A percentile compares a stretch with the other conserved stretches of the same genome.
Conservation (phyloP, 2,888 invertebrate genomes). For the Margaritifera margaritifera region DNA sequence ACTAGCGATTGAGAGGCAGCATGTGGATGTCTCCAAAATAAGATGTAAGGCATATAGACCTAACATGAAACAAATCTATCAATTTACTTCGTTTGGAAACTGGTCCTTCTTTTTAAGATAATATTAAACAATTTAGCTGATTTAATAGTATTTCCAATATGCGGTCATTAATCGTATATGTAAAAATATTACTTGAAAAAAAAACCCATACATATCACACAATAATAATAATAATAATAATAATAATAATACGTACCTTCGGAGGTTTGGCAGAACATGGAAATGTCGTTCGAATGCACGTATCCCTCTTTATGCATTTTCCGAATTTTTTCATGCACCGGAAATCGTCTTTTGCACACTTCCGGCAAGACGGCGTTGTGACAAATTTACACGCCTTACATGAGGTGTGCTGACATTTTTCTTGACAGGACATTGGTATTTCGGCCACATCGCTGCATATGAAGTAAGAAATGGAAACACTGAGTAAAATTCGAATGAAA, state of each 20-base stretch:
- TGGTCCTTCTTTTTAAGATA: no score
- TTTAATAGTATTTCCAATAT: no score
- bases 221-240: neutral
- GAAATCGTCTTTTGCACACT: conserved; percentile 67
- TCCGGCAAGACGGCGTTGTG: conserved; percentile 57
- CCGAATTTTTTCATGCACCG: conserved; percentile 67
- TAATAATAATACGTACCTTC: conserved; percentile 30
- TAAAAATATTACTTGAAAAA: no score
- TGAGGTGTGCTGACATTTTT: conserved; percentile 70
- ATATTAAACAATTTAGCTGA: no score
- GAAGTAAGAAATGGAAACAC: conserved; percentile 8
- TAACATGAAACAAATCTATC: no score
- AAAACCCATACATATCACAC: neutral
- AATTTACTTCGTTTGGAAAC: no score
- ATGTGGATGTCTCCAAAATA: no score
- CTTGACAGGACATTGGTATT: conserved; percentile 61
- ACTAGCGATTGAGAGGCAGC: no score
- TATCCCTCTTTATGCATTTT: conserved; percentile 60
- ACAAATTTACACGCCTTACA: conserved; percentile 68
- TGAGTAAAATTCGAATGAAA: neutral
- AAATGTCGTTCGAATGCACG: conserved; percentile 55
- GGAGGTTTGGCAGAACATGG: conserved; percentile 43
- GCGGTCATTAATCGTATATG: no score
- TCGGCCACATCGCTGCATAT: conserved; percentile 64
- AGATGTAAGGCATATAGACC: no score